Evolutionary conservation across 92 coral and sea anemone species (phyloP).

Genomic region (Porites divaricata): DNA sequence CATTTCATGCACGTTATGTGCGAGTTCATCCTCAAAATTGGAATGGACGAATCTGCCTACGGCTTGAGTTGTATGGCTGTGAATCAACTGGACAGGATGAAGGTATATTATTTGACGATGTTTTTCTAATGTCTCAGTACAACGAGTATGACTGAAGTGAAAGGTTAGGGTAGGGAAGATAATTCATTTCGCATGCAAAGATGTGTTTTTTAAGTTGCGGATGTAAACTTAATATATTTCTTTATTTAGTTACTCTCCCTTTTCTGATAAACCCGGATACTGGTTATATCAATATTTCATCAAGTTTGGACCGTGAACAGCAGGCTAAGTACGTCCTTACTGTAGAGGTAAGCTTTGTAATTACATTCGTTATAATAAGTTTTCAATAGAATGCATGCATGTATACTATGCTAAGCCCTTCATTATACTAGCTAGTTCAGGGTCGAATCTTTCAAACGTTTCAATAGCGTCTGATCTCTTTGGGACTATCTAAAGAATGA

Average conservation of each 20-base stretch:
- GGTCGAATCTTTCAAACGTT: too few species aligned
- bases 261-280: conserved; percentile 86
- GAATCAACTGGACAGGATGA: conserved; percentile 93
- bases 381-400: too few species aligned
- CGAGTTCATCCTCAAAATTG: conserved; percentile 84
- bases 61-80: conserved; percentile 93
- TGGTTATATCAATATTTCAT: conserved; percentile 82
- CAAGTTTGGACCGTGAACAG: conserved; percentile 84
- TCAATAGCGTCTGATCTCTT: too few species aligned
- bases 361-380: too few species aligned
- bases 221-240: neutral
- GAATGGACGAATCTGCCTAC: conserved; percentile 77
- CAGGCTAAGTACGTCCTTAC: conserved; percentile 72
- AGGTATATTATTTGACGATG: conserved; percentile 50
- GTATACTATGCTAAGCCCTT: too few species aligned
- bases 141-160: neutral
- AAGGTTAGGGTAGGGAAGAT: neutral
- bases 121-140: neutral
- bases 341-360: conserved; percentile 65
- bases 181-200: too few species aligned
- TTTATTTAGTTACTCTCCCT: conserved; percentile 79
- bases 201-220: too few species aligned
- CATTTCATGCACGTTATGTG: conserved; percentile 93
- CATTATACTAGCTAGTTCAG: too few species aligned
- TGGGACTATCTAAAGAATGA: too few species aligned